These are phyloP conservation scores for Diuraphis noxia DNA, from an alignment of 1,140 invertebrate species.

Conservation along the genomic window DNA sequence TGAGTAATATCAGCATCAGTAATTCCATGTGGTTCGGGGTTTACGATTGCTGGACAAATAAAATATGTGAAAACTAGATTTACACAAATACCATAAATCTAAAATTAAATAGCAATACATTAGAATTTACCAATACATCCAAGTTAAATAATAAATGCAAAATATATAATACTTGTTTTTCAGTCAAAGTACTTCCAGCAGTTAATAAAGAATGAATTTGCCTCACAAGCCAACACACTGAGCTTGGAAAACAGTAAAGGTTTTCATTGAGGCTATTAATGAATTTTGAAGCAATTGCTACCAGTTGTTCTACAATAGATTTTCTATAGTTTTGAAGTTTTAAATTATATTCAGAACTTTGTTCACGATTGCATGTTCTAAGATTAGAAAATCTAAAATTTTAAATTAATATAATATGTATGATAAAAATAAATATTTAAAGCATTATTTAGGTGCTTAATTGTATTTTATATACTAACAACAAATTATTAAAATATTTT, in stretches of 20 bases:
- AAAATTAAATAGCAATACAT: constrained; percentile 60
- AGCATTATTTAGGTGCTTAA: not conserved
- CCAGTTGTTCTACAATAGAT: constrained; percentile 80
- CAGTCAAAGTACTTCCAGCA: constrained; percentile 67
- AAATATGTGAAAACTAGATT: constrained; percentile 93
- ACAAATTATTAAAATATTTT: not conserved
- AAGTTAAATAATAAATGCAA: not conserved
- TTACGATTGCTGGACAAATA: constrained; percentile 94
- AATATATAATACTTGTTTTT: constrained; percentile 66
- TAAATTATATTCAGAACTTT: constrained; percentile 68
- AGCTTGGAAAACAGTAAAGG: constrained; percentile 88
- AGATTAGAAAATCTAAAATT: constrained; percentile 45
- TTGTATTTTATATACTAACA: not conserved
- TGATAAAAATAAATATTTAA: not conserved
- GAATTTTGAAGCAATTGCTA: constrained; percentile 79
- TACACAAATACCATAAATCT: constrained; percentile 79
- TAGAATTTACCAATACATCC: not conserved
- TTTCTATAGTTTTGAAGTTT: constrained; percentile 77
- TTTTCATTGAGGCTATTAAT: constrained; percentile 82
- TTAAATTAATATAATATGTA: not conserved
- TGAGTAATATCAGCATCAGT: constrained; percentile 91
- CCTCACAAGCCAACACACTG: constrained; percentile 76
- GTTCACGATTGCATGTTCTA: constrained; percentile 9
- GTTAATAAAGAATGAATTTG: constrained; percentile 74
- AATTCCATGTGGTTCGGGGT: constrained; percentile 95